Base-by-base conservation (phyloP, 2,888 invertebrate genomes). In the Acholoe squamosa region DNA sequence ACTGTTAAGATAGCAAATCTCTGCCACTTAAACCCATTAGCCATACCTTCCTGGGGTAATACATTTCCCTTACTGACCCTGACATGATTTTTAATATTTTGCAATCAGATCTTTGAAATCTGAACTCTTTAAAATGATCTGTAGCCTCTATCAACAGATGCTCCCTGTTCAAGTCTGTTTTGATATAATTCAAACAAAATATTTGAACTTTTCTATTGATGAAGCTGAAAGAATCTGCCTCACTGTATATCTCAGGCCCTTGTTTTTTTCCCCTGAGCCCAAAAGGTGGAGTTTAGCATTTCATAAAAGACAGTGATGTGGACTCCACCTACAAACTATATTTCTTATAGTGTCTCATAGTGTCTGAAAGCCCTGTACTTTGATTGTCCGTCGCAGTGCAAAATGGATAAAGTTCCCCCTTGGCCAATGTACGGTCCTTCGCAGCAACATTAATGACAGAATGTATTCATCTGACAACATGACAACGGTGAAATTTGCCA, bases 281-380 rank as follows among this genome's bases (percentile, higher is more conserved):
- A 51, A 25, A 84, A 84, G 10, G 43, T 10, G 0, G 22, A 33
- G 0, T 34, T 33, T 22, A 84, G 7, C 3, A 33, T 25, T 19
- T 84, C 84, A 84, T 84, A 43, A 10, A 84, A 22, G 12, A 84
- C 84, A 84, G 22, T 84, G 43, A 84, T 51, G 51, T 22, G 84
- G 25, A 19, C 34, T 43, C 84, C 84, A 84, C 19, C 51, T 34
- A 25, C 84, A 84, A 0, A 84, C 43, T 10, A 10, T 51, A 14
- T 84, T 43, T 51, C 71, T 71, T 28, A 28, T n/a, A 28, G 22
- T 19, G 25, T 10, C 16, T 51, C 84, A 10, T 43, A n/a, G n/a
- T n/a, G n/a, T 25, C 34, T 22, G 43, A 31, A 84, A 10, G 1
- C 0, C 28, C 51, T 22, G 0, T 5, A 67, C 67, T 10, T 33